Base-by-base conservation (phyloP, 92 coral and sea anemone species). In the Actinostola sp. region DNA sequence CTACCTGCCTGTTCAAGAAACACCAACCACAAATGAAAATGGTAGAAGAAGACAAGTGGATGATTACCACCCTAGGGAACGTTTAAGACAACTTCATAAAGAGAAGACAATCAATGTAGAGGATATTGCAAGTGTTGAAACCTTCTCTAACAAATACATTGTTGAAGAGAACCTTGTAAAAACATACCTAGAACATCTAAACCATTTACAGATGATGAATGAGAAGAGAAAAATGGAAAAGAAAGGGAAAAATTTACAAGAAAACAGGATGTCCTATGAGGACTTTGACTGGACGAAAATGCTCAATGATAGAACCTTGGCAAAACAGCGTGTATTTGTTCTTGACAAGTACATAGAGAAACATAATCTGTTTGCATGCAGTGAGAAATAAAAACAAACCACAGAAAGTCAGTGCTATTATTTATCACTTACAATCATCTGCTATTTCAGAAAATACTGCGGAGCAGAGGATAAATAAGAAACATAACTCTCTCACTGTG, bases 1-100 rank as follows among this genome's bases (percentile, higher is more conserved):
- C 87, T 82, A 82, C 82, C 78, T 82, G 51, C 82, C 87, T 66
- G 54, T 69, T 61, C 17, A 75, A 61, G 82, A 59, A 13, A 82
- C 87, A 15, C 82, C 87, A 46, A 76, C 68, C 32, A 30, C 27
- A 54, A 50, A 75, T 28, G 65, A 66, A 68, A 71, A 79, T 57
- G 86, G 69, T 26, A 50, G 49, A 52, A 56, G 34, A 51, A 73
- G 90, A 66, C 82, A 84, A 59, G 85, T 57, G 26, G 89, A 78
- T 85, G 79, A 81, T 75, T 80, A 44, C 64, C 76, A 86, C 79
- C 90, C 91, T 67, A 81, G 77, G 61, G 89, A 81, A 64, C 53
- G 72, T 16, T 70, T 86, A 42, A 86, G 55, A 60, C 65, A 61
- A 19, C 45, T 75, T 36, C 66, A 76, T 57, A 86, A 76, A 81